Conservation (phyloP, 2,113 vertebrate species). For the Aspidoscelis tigris region DNA sequence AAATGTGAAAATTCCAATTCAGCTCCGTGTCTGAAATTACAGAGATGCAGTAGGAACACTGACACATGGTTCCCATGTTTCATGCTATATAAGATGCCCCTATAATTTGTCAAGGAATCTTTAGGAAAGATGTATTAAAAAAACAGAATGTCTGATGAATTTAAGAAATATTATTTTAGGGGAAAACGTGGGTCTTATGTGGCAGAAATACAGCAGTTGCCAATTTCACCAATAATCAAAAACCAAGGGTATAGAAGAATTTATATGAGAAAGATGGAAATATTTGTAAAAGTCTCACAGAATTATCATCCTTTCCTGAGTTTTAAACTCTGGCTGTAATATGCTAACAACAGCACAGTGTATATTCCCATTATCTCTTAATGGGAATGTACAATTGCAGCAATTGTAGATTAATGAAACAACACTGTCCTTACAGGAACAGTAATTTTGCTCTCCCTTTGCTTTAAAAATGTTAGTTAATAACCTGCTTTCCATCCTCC, state of each 20-base stretch:
- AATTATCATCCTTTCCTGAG: background rate
- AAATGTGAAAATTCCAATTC: background rate
- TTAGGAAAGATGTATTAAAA: too few relatives aligned
- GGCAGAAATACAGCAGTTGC: background rate
- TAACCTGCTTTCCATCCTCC: background rate
- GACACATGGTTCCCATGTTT: too few relatives aligned
- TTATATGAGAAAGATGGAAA: too few relatives aligned
- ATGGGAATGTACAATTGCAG: background rate
- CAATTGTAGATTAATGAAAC: constrained; percentile 15
- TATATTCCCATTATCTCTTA: background rate
- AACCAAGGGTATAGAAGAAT: background rate
- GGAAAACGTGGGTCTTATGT: too few relatives aligned
- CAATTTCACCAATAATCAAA: background rate
- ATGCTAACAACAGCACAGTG: background rate
- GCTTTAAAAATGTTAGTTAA: constrained; percentile 18
- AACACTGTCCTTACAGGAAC: constrained; percentile 7
- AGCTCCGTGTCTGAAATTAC: background rate
- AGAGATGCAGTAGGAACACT: background rate
- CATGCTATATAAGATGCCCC: too few relatives aligned
- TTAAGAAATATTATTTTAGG: too few relatives aligned
- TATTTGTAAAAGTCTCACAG: background rate
- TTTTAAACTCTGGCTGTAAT: background rate
- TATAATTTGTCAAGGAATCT: too few relatives aligned
- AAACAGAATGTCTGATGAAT: too few relatives aligned
- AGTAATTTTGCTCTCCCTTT: background rate